phyloP scores from a whole-genome alignment of 2,113 vertebrate species.

The Isichthys henryi region DNA sequence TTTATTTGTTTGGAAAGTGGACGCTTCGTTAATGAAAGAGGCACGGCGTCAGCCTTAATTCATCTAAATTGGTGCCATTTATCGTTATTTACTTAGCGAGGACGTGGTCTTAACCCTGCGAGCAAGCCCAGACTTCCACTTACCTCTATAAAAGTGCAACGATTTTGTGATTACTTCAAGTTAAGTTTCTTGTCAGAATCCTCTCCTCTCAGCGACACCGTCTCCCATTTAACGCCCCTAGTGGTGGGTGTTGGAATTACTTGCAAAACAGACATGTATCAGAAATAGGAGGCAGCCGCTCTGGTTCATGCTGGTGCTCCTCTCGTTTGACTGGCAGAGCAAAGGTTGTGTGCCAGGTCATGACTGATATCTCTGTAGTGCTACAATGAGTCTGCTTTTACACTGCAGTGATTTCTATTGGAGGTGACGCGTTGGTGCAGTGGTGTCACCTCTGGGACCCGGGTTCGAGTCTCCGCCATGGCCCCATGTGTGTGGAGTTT shows the following conservation, averaged over 20 bases:
- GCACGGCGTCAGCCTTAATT: not conserved
- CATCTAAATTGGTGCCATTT: not conserved
- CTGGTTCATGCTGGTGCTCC: not conserved
- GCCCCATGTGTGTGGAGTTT: too few relatives aligned
- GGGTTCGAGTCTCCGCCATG: too few relatives aligned
- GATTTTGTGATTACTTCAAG: not conserved
- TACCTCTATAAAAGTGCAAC: not conserved
- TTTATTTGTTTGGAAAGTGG: not conserved
- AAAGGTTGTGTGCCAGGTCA: not conserved
- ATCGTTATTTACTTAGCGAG: not conserved
- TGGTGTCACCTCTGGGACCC: too few relatives aligned
- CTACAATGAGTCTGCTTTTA: not conserved
- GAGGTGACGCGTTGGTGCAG: too few relatives aligned
- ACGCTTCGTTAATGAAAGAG: not conserved
- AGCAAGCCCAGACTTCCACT: not conserved
- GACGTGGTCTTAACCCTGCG: not conserved
- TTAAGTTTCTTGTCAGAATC: not conserved
- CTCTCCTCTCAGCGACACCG: not conserved
- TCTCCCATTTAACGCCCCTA: not conserved
- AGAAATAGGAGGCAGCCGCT: not conserved
- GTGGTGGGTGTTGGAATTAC: too few relatives aligned
- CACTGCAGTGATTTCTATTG: not conserved
- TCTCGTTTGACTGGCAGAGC: not conserved
- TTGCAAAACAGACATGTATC: not conserved
- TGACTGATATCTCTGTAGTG: not conserved